A percentile compares a stretch with the other conserved stretches of the same genome.
phyloP scores from a whole-genome alignment of 1,140 invertebrate genomes.

The Drosophila micromelanica region DNA sequence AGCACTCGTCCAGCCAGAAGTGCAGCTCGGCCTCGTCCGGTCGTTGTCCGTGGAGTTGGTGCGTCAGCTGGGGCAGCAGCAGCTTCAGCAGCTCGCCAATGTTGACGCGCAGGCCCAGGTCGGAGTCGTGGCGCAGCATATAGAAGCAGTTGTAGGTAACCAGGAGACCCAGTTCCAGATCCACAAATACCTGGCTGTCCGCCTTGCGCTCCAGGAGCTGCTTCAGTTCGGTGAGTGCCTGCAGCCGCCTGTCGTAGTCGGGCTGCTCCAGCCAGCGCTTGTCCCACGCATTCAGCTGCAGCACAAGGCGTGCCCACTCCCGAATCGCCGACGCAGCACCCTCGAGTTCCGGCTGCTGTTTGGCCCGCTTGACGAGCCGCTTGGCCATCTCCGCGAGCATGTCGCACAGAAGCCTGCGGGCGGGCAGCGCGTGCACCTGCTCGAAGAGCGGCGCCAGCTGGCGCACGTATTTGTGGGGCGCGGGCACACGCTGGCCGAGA shows the following conservation, averaged over 20 bases:
- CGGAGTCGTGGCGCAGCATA: constrained; percentile 90
- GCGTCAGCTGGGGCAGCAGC: constrained; percentile 85
- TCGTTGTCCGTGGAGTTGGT: constrained; percentile 8
- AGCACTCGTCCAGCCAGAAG: constrained; percentile 89
- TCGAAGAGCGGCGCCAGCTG: constrained; percentile 88
- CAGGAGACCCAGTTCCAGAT: constrained; percentile 89
- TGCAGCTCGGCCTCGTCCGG: constrained; percentile 85
- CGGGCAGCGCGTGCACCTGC: constrained; percentile 86
- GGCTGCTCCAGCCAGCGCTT: constrained; percentile 94
- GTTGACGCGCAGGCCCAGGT: constrained; percentile 92
- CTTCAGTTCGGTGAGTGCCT: constrained; percentile 88
- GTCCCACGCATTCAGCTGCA: constrained; percentile 94
- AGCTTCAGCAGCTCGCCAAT: constrained; percentile 90
- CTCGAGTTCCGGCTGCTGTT: constrained; percentile 15
- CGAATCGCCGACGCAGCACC: constrained; percentile 40
- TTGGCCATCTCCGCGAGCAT: constrained; percentile 86
- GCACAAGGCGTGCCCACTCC: constrained; percentile 86
- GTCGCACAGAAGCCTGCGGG: constrained; percentile 88
- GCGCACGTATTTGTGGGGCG: constrained; percentile 88
- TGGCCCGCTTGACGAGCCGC: constrained; percentile 69
- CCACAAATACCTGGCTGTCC: constrained; percentile 77
- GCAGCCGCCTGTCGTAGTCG: constrained; percentile 92
- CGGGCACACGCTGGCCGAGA: constrained; percentile 88
- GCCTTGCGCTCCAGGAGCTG: constrained; percentile 84
- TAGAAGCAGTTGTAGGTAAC: constrained; percentile 93